Base-by-base conservation (phyloP, 2,888 invertebrate species). In the Eumerus sabulonum region DNA sequence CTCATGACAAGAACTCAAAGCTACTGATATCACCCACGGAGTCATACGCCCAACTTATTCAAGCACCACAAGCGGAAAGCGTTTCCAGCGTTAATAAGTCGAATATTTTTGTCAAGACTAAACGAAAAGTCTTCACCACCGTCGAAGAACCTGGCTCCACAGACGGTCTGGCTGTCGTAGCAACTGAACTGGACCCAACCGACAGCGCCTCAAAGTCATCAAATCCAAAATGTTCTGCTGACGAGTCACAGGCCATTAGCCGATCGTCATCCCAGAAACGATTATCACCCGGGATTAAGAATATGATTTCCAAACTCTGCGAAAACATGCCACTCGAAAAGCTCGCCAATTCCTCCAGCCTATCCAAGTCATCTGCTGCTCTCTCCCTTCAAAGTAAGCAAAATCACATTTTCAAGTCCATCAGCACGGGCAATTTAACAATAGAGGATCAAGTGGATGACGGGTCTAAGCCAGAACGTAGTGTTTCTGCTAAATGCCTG, bases 71-170 rank as follows among this genome's bases (percentile, higher is more conserved):
- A 12, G 38, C 53, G 12, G 79, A 79, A 50, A 14, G 54, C 0
- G 7, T 35, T 38, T 82, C 48, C 72, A 44, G 59, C 82, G 82
- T 70, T 1, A 83, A 82, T 18, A 85, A 86, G n/a, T 84, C 91
- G 48, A 94, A 93, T 85, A 91, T 95, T 0, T 94, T 95, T 82
- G 94, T 95, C 0, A 95, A 94, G 87, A 95, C 95, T 0, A 95
- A 94, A 45, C 91, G 94, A 63, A 95, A 94, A 89, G 92, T 95
- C 82, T 95, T 95, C 82, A 94, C 94, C 0, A 93, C 95, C 0
- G 91, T 94, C 3, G 91, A 92, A 1, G 85, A 87, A 17, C 85
- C 86, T 0, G 84, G 60, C 51, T 85, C 85, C 0, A 63, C 81
- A 35, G 86, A 85, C 36, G 86, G 87, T 18, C 73, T 87, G 35